Conservation (phyloP, 1,140 invertebrate genomes). For the Drosophila kikkawai region DNA sequence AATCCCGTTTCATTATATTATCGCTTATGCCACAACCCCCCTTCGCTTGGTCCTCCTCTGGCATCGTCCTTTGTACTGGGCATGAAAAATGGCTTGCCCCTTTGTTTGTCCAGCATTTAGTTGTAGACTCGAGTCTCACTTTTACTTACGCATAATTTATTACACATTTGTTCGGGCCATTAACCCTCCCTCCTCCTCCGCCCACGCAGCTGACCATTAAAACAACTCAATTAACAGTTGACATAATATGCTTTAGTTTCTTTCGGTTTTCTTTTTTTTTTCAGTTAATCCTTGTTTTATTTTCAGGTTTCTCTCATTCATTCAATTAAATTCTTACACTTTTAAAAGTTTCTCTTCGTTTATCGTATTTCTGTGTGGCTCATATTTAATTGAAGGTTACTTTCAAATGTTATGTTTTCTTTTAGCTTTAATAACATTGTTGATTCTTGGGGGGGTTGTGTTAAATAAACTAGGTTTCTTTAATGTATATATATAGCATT, state of each 20-base stretch:
- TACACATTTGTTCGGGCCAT: conserved; percentile 34
- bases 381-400: conserved; percentile 80
- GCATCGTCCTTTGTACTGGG: conserved; percentile 37
- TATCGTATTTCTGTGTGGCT: conserved; percentile 51
- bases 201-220: conserved; percentile 47
- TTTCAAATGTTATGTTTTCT: conserved; percentile 66
- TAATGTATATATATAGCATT: conserved; percentile 66
- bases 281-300: conserved; percentile 44
- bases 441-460: conserved; percentile 46
- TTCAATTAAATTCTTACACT: conserved; percentile 74
- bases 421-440: conserved; percentile 76
- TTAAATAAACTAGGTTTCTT: conserved; percentile 68
- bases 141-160: conserved; percentile 59
- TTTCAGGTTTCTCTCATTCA: conserved; percentile 53
- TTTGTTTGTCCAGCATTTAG: conserved; percentile 62
- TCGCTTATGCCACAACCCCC: conserved; percentile 56
- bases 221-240: conserved; percentile 83
- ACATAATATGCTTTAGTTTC: conserved; percentile 77
- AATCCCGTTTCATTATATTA: conserved; percentile 79
- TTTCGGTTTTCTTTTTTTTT: conserved; percentile 53
- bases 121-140: conserved; percentile 31
- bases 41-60: conserved; percentile 15
- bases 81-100: conserved; percentile 73
- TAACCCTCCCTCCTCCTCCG: conserved; percentile 7
- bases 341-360: conserved; percentile 55